Percentiles rank a stretch among this genome's conserved stretches.
These are phyloP conservation scores for Isaurus tuberculatus DNA, from an alignment of 92 coral and sea anemone species.

Conservation along the genomic window DNA sequence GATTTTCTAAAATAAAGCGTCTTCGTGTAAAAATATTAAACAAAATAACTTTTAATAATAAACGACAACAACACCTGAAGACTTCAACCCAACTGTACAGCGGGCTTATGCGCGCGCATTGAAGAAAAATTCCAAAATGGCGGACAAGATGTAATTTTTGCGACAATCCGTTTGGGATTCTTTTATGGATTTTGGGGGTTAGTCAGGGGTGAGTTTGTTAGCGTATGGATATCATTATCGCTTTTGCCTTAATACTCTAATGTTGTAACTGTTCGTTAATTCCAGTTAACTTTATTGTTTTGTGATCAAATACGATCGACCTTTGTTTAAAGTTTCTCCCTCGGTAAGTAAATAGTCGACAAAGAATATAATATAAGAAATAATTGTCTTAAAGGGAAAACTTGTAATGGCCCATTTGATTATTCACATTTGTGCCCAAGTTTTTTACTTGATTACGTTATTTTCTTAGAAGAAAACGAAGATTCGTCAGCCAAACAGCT, in stretches of 20 bases:
- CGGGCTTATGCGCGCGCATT: conserved; percentile 42
- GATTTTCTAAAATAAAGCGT: not conserved
- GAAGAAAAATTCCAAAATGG: conserved; percentile 43
- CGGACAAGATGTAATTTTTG: conserved; percentile 38
- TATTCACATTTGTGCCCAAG: not conserved
- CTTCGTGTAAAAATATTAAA: not conserved
- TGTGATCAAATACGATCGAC: not conserved
- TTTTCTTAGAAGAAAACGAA: not conserved
- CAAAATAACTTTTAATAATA: too few species aligned
- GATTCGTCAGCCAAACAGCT: not conserved
- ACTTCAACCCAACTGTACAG: conserved; percentile 20
- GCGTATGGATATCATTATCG: not conserved
- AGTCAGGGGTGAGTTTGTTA: conserved; percentile 31
- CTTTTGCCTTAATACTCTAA: not conserved
- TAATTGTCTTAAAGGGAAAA: not conserved
- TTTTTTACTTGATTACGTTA: not conserved
- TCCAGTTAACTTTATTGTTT: not conserved
- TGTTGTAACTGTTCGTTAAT: not conserved
- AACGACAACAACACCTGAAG: not conserved
- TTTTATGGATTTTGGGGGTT: conserved; percentile 42
- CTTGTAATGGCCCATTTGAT: not conserved
- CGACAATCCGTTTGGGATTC: conserved; percentile 2
- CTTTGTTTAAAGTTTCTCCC: not conserved
- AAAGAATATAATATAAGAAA: not conserved
- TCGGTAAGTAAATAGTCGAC: not conserved